Evolutionary conservation across 1,140 invertebrate species (phyloP), one percentile per base, ranked within the genome.

Genomic region (Choristoneura fumiferana): DNA sequence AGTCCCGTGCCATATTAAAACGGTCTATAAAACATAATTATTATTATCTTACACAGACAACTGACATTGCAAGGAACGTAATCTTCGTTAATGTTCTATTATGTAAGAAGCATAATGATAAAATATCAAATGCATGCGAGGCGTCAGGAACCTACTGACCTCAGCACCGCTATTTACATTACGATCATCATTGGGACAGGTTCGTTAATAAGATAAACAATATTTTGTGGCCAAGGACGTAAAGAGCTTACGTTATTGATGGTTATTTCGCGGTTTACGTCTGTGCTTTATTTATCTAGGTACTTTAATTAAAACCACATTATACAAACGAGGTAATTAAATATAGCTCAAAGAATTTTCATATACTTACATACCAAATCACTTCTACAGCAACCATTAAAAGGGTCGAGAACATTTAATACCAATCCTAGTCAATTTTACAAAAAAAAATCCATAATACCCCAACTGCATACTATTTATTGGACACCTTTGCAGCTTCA

Each of bases 81-180:
- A 49, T 45, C 40, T 43, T 22, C 18, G 18, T 45, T 45, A 45
- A 49, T 49, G 12, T 40, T 60, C 39, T 60, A 60, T 55, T 60
- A 38, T 35, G 54, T 55, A 57, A 62, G 54, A 57, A 54, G 18
- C 43, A 36, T 36, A 35, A 58, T 40, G 12, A 54, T 40, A 63
- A 63, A 45, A 57, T 53, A 57, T 55, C 36, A 62, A 54, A 55
- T 55, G 17, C 37, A 49, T 34, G 34, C 33, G 38, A 43, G 17
- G 40, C 40, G 37, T 52, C 38, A 43, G 33, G 40, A 52, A 39
- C 56, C 52, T 29, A 61, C 52, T 69, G 67, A 65, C 67, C 67
- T 69, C 54, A 65, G 55, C 58, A 58, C 56, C 56, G 9, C 39
- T 45, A 60, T 55, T 49, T 45, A 53, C 40, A 61, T 59, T 60